Percentiles rank a stretch among this genome's conserved stretches.
These are phyloP conservation scores for Temnothorax longispinosus DNA, from an alignment of 1,140 invertebrate genomes.

Conservation along the genomic window DNA sequence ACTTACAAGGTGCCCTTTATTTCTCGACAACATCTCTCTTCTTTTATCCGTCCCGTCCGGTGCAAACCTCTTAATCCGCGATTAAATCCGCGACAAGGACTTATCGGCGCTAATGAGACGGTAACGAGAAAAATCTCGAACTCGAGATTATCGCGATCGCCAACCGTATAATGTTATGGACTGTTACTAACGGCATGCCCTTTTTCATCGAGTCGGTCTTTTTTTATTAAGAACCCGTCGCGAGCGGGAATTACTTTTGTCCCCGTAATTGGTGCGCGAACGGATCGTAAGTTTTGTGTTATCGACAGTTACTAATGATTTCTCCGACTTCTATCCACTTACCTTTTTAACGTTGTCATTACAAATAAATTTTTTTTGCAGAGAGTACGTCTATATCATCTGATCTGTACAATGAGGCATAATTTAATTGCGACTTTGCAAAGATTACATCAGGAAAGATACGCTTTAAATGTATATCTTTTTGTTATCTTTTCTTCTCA, in stretches of 20 bases:
- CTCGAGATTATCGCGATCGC: slow-evolving; percentile 51
- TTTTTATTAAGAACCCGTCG: slow-evolving; percentile 33
- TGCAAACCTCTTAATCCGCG: slow-evolving; percentile 37
- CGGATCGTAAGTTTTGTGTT: slow-evolving; percentile 43
- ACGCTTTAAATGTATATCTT: not conserved
- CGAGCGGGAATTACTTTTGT: slow-evolving; percentile 57
- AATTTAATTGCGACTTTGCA: not conserved
- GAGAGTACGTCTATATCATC: not conserved
- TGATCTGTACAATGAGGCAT: not conserved
- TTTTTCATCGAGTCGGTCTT: slow-evolving; percentile 46
- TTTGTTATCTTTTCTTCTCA: not conserved
- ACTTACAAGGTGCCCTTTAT: not conserved
- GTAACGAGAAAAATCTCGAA: slow-evolving; percentile 51
- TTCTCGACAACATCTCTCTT: not conserved
- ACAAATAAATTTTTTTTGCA: slow-evolving; percentile 11
- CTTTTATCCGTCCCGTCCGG: not conserved
- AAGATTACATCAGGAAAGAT: not conserved
- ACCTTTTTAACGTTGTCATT: slow-evolving; percentile 15
- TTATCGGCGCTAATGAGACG: slow-evolving; percentile 54
- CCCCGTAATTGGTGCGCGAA: slow-evolving; percentile 38
- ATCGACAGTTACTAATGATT: slow-evolving; percentile 58
- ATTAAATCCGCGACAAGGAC: slow-evolving; percentile 36
- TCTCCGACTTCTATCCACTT: not conserved
- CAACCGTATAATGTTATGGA: slow-evolving; percentile 46
- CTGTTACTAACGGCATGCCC: slow-evolving; percentile 25